Evolutionary conservation across 2,797 vertebrate species (phyloP).

Genomic region (Chromis chromis): DNA sequence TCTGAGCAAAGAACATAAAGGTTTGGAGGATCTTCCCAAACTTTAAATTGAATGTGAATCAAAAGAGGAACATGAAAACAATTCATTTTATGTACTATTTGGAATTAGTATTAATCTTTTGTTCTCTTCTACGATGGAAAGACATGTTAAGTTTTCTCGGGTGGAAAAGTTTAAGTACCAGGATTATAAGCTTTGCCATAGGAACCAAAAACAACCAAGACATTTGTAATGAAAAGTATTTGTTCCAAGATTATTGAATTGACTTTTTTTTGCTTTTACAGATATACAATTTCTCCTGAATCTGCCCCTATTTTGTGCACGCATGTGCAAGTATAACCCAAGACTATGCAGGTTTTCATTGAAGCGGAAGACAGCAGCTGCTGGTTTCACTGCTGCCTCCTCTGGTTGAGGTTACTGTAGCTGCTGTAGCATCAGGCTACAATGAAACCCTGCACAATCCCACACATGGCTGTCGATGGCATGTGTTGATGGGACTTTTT

Average conservation of each 20-base stretch:
- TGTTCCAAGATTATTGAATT: constrained; percentile 57
- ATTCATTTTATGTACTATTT: constrained; percentile 35
- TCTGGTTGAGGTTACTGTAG: constrained; percentile 21
- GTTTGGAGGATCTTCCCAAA: constrained; percentile 28
- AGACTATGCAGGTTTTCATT: constrained; percentile 34
- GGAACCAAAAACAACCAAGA: constrained; percentile 36
- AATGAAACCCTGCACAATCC: constrained; percentile 43
- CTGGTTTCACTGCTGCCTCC: constrained; percentile 28
- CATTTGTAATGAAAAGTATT: constrained; percentile 45
- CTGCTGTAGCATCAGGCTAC: constrained; percentile 40
- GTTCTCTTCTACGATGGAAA: constrained; percentile 52
- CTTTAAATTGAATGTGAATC: constrained; percentile 47
- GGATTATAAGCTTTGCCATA: constrained; percentile 42
- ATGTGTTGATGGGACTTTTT: constrained; percentile 68
- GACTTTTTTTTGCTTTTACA: constrained; percentile 58
- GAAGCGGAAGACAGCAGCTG: constrained; percentile 29
- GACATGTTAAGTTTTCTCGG: constrained; percentile 27
- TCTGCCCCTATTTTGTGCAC: constrained; percentile 48
- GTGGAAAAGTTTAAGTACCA: constrained; percentile 23
- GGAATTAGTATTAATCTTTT: constrained; percentile 51
- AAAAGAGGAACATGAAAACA: constrained; percentile 31
- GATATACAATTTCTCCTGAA: constrained; percentile 68
- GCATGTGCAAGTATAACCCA: constrained; percentile 56
- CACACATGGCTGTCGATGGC: constrained; percentile 46
- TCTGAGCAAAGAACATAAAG: constrained; percentile 71